Percentiles rank a stretch among this genome's conserved stretches.
Conservation (phyloP, 1,140 invertebrate genomes). For the Coptotermes formosanus region DNA sequence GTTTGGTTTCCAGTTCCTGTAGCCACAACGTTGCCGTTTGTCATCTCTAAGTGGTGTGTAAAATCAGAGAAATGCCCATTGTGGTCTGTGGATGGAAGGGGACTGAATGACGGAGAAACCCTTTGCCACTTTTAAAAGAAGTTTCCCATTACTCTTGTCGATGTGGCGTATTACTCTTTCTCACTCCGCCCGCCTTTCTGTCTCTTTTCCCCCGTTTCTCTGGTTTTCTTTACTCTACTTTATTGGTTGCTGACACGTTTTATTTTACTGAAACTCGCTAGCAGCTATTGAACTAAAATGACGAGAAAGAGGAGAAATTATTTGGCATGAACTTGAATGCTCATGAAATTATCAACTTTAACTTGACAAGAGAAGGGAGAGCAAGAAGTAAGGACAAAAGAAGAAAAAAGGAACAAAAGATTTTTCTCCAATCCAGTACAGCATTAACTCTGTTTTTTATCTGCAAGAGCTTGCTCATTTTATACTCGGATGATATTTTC, state of each 20-base stretch:
- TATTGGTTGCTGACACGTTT: conserved; percentile 12
- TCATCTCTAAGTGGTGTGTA: conserved; percentile 8
- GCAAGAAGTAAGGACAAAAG: neutral
- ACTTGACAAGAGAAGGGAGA: neutral
- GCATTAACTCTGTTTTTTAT: neutral
- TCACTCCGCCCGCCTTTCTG: neutral
- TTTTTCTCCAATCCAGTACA: neutral
- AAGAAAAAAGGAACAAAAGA: neutral
- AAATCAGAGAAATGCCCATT: conserved; percentile 4
- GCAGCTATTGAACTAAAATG: conserved; percentile 1
- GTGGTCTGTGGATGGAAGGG: neutral
- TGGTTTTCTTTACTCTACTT: neutral
- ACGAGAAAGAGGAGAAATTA: neutral
- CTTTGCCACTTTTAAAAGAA: conserved; percentile 3
- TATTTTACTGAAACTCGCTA: conserved; percentile 7
- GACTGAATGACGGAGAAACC: neutral
- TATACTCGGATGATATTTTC: conserved; percentile 6
- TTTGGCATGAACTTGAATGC: neutral
- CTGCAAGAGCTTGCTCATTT: conserved; percentile 17
- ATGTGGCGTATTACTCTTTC: conserved; percentile 1
- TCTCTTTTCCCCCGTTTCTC: neutral
- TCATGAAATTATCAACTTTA: neutral
- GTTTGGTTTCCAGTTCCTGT: neutral
- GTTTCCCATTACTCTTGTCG: conserved; percentile 5
- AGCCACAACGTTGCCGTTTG: neutral